A percentile compares a stretch with the other conserved stretches of the same genome.
These are phyloP conservation scores for Oscheius sp. DNA, from an alignment of 2,888 invertebrate genomes.

Conservation along the genomic window DNA sequence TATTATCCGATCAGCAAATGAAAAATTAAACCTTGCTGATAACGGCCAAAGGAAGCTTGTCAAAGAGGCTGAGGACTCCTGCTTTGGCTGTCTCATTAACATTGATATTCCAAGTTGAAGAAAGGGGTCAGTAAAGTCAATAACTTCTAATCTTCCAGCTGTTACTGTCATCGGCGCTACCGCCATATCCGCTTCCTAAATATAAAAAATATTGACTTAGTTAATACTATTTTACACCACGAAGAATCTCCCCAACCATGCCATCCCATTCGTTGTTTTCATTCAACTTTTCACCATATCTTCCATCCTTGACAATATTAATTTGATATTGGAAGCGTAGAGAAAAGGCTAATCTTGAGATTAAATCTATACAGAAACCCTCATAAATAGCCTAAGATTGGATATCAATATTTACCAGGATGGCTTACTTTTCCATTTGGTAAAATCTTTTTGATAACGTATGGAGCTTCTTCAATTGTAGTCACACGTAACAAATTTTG, in stretches of 20 bases:
- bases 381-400: constrained; percentile 70
- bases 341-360: constrained; percentile 72
- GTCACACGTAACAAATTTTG: constrained; percentile 67
- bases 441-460: constrained; percentile 69
- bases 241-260: constrained; percentile 67
- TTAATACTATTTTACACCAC: constrained; percentile 39
- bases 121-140: constrained; percentile 74
- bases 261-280: constrained; percentile 69
- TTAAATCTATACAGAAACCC: constrained; percentile 82
- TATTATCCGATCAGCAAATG: not conserved
- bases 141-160: constrained; percentile 84
- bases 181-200: constrained; percentile 90
- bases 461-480: constrained; percentile 71
- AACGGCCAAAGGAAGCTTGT: constrained; percentile 94
- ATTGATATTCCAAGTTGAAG: constrained; percentile 73
- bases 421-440: constrained; percentile 77
- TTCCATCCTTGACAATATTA: constrained; percentile 67
- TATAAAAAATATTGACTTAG: constrained; percentile 9
- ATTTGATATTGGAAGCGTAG: constrained; percentile 67
- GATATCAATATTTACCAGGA: constrained; percentile 17
- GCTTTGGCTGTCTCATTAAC: constrained; percentile 85
- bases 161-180: constrained; percentile 96
- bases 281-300: constrained; percentile 66
- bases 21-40: constrained; percentile 74
- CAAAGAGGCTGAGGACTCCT: constrained; percentile 81